These are phyloP conservation scores for Sapayoa aenigma DNA, from an alignment of 2,113 vertebrate species.

Conservation along the genomic window DNA sequence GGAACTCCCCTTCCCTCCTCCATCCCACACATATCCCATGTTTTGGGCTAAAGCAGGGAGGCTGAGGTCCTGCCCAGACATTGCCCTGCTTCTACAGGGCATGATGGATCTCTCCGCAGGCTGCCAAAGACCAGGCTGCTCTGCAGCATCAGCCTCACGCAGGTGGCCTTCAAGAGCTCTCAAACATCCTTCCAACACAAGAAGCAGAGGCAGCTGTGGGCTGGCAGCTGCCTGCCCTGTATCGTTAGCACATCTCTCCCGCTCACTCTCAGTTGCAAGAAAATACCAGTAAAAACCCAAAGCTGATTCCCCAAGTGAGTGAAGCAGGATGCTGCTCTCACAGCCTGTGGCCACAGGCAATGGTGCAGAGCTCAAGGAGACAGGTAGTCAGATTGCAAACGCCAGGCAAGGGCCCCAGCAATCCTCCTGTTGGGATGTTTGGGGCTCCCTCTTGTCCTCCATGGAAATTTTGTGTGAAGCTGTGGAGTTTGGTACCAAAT, in stretches of 20 bases:
- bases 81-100: background rate
- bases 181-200: background rate
- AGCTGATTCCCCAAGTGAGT: background rate
- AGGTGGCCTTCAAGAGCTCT: background rate
- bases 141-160: background rate
- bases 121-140: background rate
- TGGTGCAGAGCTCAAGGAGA: background rate
- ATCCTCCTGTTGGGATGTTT: background rate
- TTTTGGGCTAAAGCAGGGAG: background rate
- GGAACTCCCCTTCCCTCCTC: background rate
- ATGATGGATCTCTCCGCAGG: background rate
- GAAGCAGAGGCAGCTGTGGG: background rate
- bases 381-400: background rate
- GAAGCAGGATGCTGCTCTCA: slow-evolving; percentile 2
- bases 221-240: slow-evolving; percentile 13
- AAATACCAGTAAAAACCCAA: background rate
- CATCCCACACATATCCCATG: fast-evolving
- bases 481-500: background rate
- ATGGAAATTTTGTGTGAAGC: background rate
- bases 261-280: background rate
- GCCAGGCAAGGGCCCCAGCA: background rate
- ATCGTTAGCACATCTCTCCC: background rate
- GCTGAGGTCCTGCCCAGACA: background rate
- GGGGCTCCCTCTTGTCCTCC: background rate
- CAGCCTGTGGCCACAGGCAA: background rate